These are phyloP conservation scores for Apogon talboti DNA, from an alignment of 2,797 vertebrate species.

Conservation along the genomic window DNA sequence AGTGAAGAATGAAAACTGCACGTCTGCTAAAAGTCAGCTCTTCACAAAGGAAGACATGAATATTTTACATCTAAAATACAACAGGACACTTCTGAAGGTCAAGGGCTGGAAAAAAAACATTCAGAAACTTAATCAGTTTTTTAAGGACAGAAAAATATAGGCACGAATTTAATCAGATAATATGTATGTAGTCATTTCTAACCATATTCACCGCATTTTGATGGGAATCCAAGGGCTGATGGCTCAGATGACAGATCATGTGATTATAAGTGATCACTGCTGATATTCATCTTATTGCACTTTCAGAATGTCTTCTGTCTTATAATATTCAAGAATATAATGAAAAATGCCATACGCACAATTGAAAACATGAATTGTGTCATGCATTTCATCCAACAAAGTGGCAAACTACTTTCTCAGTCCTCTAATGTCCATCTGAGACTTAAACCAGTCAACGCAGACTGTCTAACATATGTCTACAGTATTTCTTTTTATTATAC, in stretches of 20 bases:
- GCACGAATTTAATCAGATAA: too few species aligned
- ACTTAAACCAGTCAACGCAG: too few species aligned
- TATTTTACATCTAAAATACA: not conserved
- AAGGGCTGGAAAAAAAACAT: not conserved
- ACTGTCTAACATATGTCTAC: too few species aligned
- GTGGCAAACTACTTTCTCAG: not conserved
- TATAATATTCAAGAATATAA: not conserved
- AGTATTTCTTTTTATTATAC: too few species aligned
- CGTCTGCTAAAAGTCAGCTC: slow-evolving; percentile 13
- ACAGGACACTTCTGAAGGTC: not conserved
- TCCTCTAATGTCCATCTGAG: too few species aligned
- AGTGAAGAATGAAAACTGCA: slow-evolving; percentile 21
- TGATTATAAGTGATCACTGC: too few species aligned
- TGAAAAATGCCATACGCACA: not conserved
- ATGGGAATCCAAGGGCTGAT: too few species aligned
- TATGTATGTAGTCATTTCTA: too few species aligned
- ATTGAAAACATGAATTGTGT: not conserved
- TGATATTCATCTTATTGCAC: too few species aligned
- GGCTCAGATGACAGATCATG: too few species aligned
- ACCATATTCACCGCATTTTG: too few species aligned
- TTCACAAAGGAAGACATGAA: not conserved
- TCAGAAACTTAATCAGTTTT: not conserved
- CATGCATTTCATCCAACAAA: not conserved
- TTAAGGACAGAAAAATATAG: too few species aligned
- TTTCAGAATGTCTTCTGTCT: not conserved